These are phyloP conservation scores for Siderastrea radians DNA, from an alignment of 92 coral and sea anemone species.

Conservation along the genomic window DNA sequence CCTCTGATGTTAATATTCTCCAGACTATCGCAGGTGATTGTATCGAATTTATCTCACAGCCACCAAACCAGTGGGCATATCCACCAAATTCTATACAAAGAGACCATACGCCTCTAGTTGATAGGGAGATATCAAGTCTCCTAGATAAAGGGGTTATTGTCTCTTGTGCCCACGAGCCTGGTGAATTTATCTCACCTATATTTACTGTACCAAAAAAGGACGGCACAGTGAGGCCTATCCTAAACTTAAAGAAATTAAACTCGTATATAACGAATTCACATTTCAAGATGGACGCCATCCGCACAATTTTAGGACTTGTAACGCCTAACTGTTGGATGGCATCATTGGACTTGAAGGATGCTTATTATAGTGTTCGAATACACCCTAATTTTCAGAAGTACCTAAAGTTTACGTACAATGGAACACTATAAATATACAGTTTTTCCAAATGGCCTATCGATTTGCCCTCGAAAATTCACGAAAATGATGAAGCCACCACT, in stretches of 20 bases:
- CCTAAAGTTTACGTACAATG: conserved; percentile 52
- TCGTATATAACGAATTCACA: conserved; percentile 38
- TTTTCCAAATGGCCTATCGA: conserved; percentile 70
- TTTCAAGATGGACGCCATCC: conserved; percentile 68
- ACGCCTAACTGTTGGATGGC: too few relatives aligned
- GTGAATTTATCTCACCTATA: conserved; percentile 71
- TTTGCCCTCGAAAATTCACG: conserved; percentile 66
- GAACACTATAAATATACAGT: conserved; percentile 53
- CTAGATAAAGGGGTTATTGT: conserved; percentile 26
- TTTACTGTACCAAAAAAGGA: conserved; percentile 68
- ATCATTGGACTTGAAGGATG: conserved; percentile 58
- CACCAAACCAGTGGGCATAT: conserved; percentile 27
- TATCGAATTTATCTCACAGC: conserved; percentile 2
- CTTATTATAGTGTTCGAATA: conserved; percentile 62
- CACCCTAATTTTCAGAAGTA: conserved; percentile 48
- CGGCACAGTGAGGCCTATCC: conserved; percentile 57
- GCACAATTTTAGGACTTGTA: conserved; percentile 35
- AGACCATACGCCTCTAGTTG: too few relatives aligned
- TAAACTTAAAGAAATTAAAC: conserved; percentile 63
- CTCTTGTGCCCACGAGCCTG: conserved; percentile 35
- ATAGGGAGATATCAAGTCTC: conserved; percentile 23
- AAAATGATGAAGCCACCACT: conserved; percentile 72
- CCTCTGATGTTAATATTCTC: conserved; percentile 17
- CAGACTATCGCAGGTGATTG: conserved; percentile 41
- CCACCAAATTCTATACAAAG: too few relatives aligned